Base-by-base conservation (phyloP, 2,888 invertebrate genomes). In the Nomada fabriciana region DNA sequence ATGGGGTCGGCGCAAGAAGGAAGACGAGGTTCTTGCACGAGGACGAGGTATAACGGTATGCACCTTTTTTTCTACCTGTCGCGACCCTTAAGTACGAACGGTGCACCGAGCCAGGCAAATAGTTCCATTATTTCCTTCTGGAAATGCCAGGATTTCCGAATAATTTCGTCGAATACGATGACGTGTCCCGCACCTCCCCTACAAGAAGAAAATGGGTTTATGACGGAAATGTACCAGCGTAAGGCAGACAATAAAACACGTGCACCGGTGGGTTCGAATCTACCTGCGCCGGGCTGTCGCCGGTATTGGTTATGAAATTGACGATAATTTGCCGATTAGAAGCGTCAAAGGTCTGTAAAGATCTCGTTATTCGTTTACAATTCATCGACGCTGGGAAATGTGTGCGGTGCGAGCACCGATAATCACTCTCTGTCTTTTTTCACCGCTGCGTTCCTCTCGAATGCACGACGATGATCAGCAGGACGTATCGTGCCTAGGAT, bases 21-120 rank as follows among this genome's bases (percentile, higher is more conserved):
- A 42, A 47, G 71, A 18, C 18, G 18, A 67, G 72, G 71, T 42
- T 47, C 55, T 29, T 65, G 57, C 42, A n/a, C 43, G 50, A 29
- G 65, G 59, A 79, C 69, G 15, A 50, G 52, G 47, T 36, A 78
- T 86, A 87, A 87, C 85, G 85, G 85, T 87, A 85, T 57, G 76
- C 64, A 63, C n/a, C 57, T 75, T 79, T 81, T 84, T 85, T 60
- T 71, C 77, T 87, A 87, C 86, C 85, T 87, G 86, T 81, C 79
- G 36, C 64, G 72, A 68, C 80, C 82, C 78, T 80, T 75, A 73
- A 86, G 72, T 84, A 55, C 61, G 29, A n/a, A 13, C 53, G 53
- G 60, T 5, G 50, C 50, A 71, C 55, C 53, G 65, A 70, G 72
- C 18, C 73, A 71, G 64, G 82, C 70, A 69, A 76, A 73, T 80